Conservation (phyloP, 2,113 vertebrate species). For the Zosterops pallidus region DNA sequence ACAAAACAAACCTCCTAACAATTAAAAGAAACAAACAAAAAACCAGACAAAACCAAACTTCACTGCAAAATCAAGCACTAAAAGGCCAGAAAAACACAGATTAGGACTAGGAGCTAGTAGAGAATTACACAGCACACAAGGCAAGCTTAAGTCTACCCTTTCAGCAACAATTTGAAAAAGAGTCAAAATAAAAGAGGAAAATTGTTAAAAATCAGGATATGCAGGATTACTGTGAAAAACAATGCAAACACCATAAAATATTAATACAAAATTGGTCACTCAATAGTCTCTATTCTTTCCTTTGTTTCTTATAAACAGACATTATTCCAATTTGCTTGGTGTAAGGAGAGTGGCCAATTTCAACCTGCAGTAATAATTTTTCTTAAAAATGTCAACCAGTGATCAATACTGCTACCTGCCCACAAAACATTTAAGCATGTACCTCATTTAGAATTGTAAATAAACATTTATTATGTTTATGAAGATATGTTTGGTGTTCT, state of each 20-base stretch:
- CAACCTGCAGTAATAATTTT: neutral
- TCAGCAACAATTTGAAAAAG: neutral
- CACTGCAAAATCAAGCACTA: neutral
- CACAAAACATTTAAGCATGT: neutral
- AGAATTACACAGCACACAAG: neutral
- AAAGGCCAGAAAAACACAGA: neutral
- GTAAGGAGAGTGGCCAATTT: neutral
- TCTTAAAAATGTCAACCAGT: neutral
- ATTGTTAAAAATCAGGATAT: neutral
- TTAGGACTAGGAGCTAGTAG: neutral
- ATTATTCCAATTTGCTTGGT: neutral
- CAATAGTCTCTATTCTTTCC: neutral
- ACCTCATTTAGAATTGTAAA: constrained; percentile 4
- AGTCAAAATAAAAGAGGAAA: neutral
- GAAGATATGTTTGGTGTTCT: neutral
- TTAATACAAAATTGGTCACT: neutral
- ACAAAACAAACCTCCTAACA: neutral
- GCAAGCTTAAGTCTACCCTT: neutral
- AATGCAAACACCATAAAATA: neutral
- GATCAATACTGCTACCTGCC: neutral
- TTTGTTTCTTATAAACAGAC: neutral
- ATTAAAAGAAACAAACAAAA: neutral
- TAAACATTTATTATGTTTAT: neutral
- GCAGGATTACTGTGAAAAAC: neutral
- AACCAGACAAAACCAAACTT: neutral